A percentile compares a stretch with the other conserved stretches of the same genome.
Evolutionary conservation across 2,888 invertebrate genomes (phyloP).

Genomic region (Orthosia gracilis): DNA sequence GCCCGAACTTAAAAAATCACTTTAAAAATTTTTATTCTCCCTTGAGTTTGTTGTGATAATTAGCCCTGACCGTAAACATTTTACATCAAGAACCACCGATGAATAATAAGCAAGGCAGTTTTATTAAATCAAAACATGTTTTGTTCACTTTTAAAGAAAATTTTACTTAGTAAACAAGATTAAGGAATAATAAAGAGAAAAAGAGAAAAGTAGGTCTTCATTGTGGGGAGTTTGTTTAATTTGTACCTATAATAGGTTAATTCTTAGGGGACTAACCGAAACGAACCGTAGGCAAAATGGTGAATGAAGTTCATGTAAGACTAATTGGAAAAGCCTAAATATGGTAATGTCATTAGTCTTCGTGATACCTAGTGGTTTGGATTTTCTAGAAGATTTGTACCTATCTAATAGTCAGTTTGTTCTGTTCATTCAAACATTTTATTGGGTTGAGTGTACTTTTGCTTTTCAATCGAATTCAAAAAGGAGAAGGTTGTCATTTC

Average conservation of each 20-base stretch:
- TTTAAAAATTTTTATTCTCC: background rate
- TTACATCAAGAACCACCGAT: conserved; percentile 20
- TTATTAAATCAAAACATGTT: conserved; percentile 52
- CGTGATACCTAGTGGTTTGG: background rate
- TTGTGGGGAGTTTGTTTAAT: conserved; percentile 15
- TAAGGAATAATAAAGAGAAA: conserved; percentile 16
- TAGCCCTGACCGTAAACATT: conserved; percentile 2
- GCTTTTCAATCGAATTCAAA: too few relatives aligned
- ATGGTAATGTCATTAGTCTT: conserved; percentile 24
- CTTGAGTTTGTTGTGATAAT: background rate
- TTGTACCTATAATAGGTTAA: conserved; percentile 3
- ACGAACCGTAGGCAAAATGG: background rate
- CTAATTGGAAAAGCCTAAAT: conserved; percentile 22
- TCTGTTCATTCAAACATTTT: background rate
- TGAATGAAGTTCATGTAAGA: background rate
- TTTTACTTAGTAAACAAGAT: conserved; percentile 35
- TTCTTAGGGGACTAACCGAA: conserved; percentile 31
- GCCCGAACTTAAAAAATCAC: too few relatives aligned
- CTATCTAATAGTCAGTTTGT: background rate
- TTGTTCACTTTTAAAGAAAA: conserved; percentile 37
- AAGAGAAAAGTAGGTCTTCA: conserved; percentile 17
- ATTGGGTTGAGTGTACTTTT: too few relatives aligned
- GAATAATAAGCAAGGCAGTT: conserved; percentile 44
- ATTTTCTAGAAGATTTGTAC: background rate
- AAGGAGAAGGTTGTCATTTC: too few relatives aligned